Percentiles rank a stretch among this genome's conserved stretches.
Evolutionary conservation across 2,113 vertebrate species (phyloP).

Genomic region (Tupaia tana): DNA sequence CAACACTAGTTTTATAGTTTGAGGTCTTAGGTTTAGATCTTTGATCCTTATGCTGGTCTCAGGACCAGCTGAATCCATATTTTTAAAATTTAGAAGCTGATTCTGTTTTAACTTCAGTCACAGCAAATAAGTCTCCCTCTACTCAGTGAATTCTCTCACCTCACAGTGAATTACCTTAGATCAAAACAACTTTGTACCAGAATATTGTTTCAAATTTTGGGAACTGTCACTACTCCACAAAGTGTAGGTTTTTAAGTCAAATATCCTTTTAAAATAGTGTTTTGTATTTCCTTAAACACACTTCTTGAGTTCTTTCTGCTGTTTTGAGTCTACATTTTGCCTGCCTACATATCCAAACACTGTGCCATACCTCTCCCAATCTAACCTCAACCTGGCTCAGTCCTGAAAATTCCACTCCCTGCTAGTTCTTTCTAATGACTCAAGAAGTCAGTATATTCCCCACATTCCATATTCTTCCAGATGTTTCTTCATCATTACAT

Average conservation of each 20-base stretch:
- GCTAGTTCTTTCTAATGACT: background rate
- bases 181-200: background rate
- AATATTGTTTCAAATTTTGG: background rate
- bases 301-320: background rate
- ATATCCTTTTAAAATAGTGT: background rate
- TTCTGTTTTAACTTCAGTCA: background rate
- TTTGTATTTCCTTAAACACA: background rate
- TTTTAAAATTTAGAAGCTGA: too few relatives aligned
- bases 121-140: background rate
- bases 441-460: background rate
- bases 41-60: rapidly evolving
- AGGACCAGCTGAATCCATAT: background rate
- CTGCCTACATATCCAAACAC: too few relatives aligned
- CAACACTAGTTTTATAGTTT: too few relatives aligned
- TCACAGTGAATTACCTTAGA: too few relatives aligned
- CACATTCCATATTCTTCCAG: background rate
- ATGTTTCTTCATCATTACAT: background rate
- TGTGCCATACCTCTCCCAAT: background rate
- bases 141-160: background rate
- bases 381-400: background rate
- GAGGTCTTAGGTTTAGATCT: background rate
- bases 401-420: background rate
- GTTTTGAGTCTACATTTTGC: background rate
- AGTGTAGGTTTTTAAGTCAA: background rate
- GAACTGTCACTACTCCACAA: background rate